Base-by-base conservation (phyloP, 2,113 vertebrate species). In the Pongo pygmaeus region DNA sequence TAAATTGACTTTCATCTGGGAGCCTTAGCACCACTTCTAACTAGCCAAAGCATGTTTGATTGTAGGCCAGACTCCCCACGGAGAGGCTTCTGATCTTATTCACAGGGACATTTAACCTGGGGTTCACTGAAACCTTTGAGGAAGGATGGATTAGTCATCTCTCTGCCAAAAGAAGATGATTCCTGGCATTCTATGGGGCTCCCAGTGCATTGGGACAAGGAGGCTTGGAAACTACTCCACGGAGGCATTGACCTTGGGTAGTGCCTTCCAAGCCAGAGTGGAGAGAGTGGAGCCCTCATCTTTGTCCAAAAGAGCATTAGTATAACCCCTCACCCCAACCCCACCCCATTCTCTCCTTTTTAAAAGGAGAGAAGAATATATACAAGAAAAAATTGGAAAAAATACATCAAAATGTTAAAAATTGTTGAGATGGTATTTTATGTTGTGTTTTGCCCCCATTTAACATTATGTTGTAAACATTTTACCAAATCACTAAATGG, bases 401-500 rank as follows among this genome's bases (percentile, higher is more conserved):
- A 55, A 20, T 55, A 55, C 18, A 55, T 55, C 52, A 20, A 55
- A 55, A 20, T 55, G 18, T 55, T 55, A 83, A 59, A 89, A 38
- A 38, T 96, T 46, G 75, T 67, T 88, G 27, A 93, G 55, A 81
- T 93, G 25, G 14, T 48, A 74, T 70, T 92, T 91, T 72, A 79
- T 50, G 70, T 81, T 48, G 13, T 77, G 93, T 81, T 75, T 32
- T 74, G 35, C 46, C 30, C 55, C 35, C 14, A 30, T 32, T 64
- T 69, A 64, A 11, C 22, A 22, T 57, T 94, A 48, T 61, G 12
- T 61, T 83, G 10, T 83, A 83, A 94, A 69, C 6, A 87, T 93
- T 89, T 97, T 93, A 80, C 25, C 46, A 92, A 74, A 43, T 91
- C 70, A 91, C 27, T 57, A 50, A 81, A 57, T 86, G 70, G 35